A percentile compares a stretch with the other conserved stretches of the same genome.
phyloP scores from a whole-genome alignment of 1,140 invertebrate genomes.

The Theocolax elegans region DNA sequence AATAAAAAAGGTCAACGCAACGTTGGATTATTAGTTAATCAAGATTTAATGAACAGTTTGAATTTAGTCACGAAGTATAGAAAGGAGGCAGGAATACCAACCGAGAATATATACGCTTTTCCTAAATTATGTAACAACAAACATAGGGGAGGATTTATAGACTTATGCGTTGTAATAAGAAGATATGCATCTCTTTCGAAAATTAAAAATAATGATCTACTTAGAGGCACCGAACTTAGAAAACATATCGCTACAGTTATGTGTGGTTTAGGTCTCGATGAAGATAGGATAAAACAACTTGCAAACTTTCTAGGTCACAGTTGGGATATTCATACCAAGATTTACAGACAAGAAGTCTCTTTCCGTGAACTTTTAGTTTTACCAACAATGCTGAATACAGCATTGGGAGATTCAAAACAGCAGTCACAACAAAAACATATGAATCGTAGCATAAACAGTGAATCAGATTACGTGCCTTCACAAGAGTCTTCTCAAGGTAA shows the following conservation, averaged over 20 bases:
- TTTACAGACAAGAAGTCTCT: constrained; percentile 3
- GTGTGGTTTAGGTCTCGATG: neutral
- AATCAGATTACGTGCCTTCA: neutral
- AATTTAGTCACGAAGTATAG: neutral
- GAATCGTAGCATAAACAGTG: neutral
- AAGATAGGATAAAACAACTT: neutral
- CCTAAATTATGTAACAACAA: neutral
- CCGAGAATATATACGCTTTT: neutral
- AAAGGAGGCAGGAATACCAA: neutral
- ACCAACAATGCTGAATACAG: neutral
- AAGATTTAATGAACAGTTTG: neutral
- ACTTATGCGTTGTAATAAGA: neutral
- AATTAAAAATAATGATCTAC: neutral
- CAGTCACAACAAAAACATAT: too few species aligned
- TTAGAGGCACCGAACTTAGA: neutral
- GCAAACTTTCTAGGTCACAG: constrained; percentile 6
- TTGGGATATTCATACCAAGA: neutral
- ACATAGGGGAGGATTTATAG: neutral
- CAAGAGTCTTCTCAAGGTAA: neutral
- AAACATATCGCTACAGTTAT: neutral
- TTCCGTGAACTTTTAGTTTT: neutral
- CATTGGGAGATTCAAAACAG: neutral
- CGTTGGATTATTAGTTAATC: neutral
- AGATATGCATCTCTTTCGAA: neutral
- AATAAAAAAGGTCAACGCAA: neutral